Percentiles rank a stretch among this genome's conserved stretches.
These are phyloP conservation scores for Zelostemma sp. DNA, from an alignment of 1,140 invertebrate species.

Conservation along the genomic window DNA sequence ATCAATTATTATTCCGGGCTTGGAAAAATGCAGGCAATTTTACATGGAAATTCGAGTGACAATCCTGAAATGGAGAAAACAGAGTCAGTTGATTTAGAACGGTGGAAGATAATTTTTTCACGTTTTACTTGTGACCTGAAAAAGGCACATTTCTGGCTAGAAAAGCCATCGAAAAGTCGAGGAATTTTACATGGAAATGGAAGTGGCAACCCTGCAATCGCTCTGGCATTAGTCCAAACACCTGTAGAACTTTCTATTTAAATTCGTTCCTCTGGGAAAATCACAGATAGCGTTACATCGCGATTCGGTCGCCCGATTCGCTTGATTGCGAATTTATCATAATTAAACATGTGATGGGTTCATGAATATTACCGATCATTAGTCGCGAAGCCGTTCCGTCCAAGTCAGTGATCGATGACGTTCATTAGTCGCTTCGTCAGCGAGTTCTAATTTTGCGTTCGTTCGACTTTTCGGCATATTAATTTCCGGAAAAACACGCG, in stretches of 20 bases:
- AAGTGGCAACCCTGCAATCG: too few species aligned
- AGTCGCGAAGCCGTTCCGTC: not conserved
- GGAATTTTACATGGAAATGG: too few species aligned
- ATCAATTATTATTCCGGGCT: too few species aligned
- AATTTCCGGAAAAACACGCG: not conserved
- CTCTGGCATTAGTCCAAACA: not conserved
- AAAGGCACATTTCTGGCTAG: too few species aligned
- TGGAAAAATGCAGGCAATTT: too few species aligned
- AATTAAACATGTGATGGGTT: not conserved
- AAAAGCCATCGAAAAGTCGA: too few species aligned
- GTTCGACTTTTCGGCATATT: not conserved
- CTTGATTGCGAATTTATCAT: constrained; percentile 5
- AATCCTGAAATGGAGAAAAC: too few species aligned
- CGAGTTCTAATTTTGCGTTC: not conserved
- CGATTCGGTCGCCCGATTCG: not conserved
- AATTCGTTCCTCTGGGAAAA: not conserved
- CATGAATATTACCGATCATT: constrained; percentile 6
- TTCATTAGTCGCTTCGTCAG: not conserved
- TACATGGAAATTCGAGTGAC: too few species aligned
- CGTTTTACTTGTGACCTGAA: too few species aligned
- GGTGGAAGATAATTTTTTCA: too few species aligned
- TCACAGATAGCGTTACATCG: not conserved
- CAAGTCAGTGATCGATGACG: not conserved
- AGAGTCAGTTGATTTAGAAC: too few species aligned
- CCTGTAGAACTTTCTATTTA: constrained; percentile 3